Conservation (phyloP, 92 coral and sea anemone genomes). For the Galaxea fascicularis region DNA sequence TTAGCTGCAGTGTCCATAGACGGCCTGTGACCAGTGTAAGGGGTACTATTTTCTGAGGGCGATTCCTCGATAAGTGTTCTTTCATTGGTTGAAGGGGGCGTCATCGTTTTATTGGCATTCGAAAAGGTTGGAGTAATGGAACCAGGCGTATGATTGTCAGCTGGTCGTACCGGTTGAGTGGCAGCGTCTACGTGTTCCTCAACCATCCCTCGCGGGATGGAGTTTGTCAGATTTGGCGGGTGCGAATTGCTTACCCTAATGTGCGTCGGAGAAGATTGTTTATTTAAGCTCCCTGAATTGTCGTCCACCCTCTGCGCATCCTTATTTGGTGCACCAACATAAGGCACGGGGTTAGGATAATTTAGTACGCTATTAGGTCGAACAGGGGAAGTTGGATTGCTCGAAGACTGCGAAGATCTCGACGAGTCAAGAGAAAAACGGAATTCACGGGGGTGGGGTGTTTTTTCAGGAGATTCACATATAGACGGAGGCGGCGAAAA, state of each 20-base stretch:
- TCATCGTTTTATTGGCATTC: constrained; percentile 68
- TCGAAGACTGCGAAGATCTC: constrained; percentile 26
- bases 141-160: background rate
- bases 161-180: constrained; percentile 1
- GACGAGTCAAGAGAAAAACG: constrained; percentile 8
- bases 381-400: constrained; percentile 1
- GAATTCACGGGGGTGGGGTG: background rate
- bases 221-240: background rate
- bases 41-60: constrained; percentile 61
- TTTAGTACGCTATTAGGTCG: background rate
- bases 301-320: constrained; percentile 10
- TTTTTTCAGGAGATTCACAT: constrained; percentile 31
- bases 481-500: constrained; percentile 87
- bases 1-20: constrained; percentile 48
- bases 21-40: constrained; percentile 52
- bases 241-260: constrained; percentile 9
- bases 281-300: background rate
- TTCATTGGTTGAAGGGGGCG: constrained; percentile 75
- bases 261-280: constrained; percentile 1
- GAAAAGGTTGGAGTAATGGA: constrained; percentile 24
- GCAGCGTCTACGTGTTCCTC: constrained; percentile 14
- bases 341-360: constrained; percentile 18
- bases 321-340: constrained; percentile 3
- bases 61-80: constrained; percentile 74
- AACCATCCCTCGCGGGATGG: constrained; percentile 12